Percentiles rank a stretch among this genome's conserved stretches.
Evolutionary conservation across 1,140 invertebrate species (phyloP).

Genomic region (Druon quercuslanigerum): DNA sequence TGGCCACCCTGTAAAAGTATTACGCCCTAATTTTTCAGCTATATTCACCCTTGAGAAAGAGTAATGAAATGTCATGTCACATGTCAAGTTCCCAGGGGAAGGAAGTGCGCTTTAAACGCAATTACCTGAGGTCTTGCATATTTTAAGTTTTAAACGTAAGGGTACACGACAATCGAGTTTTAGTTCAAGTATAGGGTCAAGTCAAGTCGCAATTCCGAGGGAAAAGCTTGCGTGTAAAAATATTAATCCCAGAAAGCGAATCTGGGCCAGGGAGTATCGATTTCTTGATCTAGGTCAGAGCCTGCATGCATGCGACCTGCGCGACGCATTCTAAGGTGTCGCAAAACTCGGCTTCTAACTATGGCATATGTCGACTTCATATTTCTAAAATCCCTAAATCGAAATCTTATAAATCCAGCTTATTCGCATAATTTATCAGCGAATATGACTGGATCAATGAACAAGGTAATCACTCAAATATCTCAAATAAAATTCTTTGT

Average conservation of each 20-base stretch:
- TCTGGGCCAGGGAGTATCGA: constrained; percentile 71
- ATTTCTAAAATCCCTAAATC: not conserved
- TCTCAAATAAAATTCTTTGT: no score
- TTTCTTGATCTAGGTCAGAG: constrained; percentile 69
- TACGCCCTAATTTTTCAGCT: no score
- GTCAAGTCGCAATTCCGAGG: constrained; percentile 9
- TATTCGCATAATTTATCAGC: not conserved
- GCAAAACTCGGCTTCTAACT: not conserved
- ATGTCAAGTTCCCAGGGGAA: no score
- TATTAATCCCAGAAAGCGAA: constrained; percentile 65
- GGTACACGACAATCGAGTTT: constrained; percentile 16
- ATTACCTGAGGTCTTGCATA: not conserved
- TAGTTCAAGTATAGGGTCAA: constrained; percentile 20
- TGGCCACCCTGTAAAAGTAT: no score
- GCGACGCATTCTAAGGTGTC: constrained; percentile 14
- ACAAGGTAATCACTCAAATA: no score
- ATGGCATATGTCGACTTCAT: not conserved
- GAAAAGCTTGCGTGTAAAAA: constrained; percentile 55
- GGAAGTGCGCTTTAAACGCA: not conserved
- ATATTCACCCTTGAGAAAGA: no score
- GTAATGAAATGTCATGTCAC: no score
- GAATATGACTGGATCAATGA: no score
- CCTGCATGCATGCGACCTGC: constrained; percentile 56
- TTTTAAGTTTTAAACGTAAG: not conserved
- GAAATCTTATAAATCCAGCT: not conserved